A percentile compares a stretch with the other conserved stretches of the same genome.
These are phyloP conservation scores for Eptesicus fuscus DNA, from an alignment of 2,113 vertebrate species.

Conservation along the genomic window DNA sequence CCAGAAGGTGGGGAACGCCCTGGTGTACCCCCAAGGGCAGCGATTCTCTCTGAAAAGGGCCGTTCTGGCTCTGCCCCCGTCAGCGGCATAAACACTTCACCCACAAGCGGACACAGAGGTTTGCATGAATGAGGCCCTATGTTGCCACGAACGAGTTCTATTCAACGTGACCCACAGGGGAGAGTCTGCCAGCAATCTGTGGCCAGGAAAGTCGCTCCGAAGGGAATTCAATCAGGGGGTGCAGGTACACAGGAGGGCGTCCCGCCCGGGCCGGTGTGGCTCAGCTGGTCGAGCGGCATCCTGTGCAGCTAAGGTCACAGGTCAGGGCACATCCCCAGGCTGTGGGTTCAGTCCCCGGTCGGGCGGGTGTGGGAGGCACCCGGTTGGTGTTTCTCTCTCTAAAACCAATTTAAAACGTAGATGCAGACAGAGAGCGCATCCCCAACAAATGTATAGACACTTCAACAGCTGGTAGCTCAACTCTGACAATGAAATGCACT, in stretches of 20 bases:
- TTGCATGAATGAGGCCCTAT: constrained; percentile 60
- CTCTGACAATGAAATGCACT: too few relatives aligned
- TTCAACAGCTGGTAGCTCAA: too few relatives aligned
- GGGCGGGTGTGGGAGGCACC: too few relatives aligned
- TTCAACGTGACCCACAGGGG: constrained; percentile 33
- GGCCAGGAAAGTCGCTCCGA: constrained; percentile 34
- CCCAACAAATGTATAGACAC: too few relatives aligned
- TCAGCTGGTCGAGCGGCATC: too few relatives aligned
- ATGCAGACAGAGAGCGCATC: too few relatives aligned
- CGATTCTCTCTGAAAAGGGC: constrained; percentile 61
- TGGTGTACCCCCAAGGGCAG: constrained; percentile 40
- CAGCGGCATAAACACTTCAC: constrained; percentile 40
- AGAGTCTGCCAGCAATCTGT: constrained; percentile 29
- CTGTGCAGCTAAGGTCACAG: too few relatives aligned
- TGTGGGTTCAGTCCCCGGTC: too few relatives aligned
- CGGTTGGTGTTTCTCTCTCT: too few relatives aligned
- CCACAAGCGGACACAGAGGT: constrained; percentile 24
- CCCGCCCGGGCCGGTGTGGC: too few relatives aligned
- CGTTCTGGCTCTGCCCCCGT: constrained; percentile 37
- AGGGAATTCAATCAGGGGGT: constrained; percentile 20
- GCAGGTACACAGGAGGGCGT: not conserved
- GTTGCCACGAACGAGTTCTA: constrained; percentile 41
- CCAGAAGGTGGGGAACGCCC: constrained; percentile 40
- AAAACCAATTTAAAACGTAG: too few relatives aligned
- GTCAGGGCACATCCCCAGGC: too few relatives aligned